Evolutionary conservation across 1,140 invertebrate species (phyloP), one percentile per base, ranked within the genome.

Genomic region (Dendrolimus kikuchii): DNA sequence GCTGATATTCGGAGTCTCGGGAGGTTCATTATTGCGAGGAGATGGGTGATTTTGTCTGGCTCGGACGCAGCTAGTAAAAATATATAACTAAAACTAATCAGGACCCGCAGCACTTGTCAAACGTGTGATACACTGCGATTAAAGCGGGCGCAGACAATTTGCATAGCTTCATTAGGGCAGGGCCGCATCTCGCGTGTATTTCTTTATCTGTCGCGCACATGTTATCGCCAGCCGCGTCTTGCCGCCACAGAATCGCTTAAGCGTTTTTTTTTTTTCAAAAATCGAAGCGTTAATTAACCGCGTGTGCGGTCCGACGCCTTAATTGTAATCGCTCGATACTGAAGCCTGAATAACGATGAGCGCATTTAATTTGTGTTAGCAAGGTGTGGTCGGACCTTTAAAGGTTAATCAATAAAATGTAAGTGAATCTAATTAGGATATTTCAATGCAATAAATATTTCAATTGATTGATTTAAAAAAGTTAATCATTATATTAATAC

Each of bases 231-330:
- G 56, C 50, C 53, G 57, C 55, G 58, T 64, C 57, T 46, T 49
- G 42, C 9, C 51, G 44, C 51, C 42, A 7, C 9, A 42, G 56
- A 48, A 47, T 47, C 56, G 57, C 59, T 57, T 55, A 55, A 50
- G 55, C 54, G 53, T 59, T 63, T 55, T 55, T 55, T 63, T 60
- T 49, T 53, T 62, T 62, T 58, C 59, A 66, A 62, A 54, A 51
- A 23, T 23, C 52, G 59, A 60, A 53, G 52, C 62, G 60, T 71
- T 71, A 74, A 74, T 74, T 74, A 74, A 69, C 51, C 59, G 46
- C 62, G 71, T 67, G 71, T 74, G 71, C 67, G 71, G 71, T 74
- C 71, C 63, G 50, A 59, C 68, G 65, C 68, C 66, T 67, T 67
- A 54, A 67, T 68, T 66, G 59, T 67, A 69, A 74, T 71, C 69